A percentile compares a stretch with the other conserved stretches of the same genome.
Evolutionary conservation across 2,888 invertebrate species (phyloP).

Genomic region (Parnassius glacialis): DNA sequence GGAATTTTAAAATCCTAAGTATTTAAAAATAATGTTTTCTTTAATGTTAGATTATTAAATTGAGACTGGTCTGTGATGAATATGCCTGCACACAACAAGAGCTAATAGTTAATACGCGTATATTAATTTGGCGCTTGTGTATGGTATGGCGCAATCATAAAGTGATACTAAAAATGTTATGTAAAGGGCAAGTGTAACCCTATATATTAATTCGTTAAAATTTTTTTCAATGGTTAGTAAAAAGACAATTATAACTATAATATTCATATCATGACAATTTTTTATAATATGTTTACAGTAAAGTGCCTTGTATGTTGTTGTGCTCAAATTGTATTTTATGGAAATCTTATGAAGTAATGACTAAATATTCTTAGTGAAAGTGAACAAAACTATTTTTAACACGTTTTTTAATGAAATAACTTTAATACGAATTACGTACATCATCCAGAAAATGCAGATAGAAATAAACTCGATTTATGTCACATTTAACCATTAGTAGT

Average conservation of each 20-base stretch:
- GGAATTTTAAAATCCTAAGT: background rate
- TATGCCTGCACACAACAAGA: conserved; percentile 12
- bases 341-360: too few species aligned
- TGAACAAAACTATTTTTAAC: background rate
- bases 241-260: too few species aligned
- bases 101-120: too few species aligned
- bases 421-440: too few species aligned
- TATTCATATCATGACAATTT: conserved; percentile 12
- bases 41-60: conserved; percentile 9
- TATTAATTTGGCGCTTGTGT: background rate
- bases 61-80: conserved; percentile 23
- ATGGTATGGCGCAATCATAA: background rate
- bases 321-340: conserved; percentile 5
- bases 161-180: too few species aligned
- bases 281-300: background rate
- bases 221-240: too few species aligned
- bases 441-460: too few species aligned
- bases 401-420: background rate
- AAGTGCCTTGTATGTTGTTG: background rate
- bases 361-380: background rate
- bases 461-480: too few species aligned
- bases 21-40: background rate
- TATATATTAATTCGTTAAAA: too few species aligned
- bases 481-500: too few species aligned
- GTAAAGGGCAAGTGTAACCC: too few species aligned